Base-by-base conservation (phyloP, 2,888 invertebrate species). In the Trilocha varians region DNA sequence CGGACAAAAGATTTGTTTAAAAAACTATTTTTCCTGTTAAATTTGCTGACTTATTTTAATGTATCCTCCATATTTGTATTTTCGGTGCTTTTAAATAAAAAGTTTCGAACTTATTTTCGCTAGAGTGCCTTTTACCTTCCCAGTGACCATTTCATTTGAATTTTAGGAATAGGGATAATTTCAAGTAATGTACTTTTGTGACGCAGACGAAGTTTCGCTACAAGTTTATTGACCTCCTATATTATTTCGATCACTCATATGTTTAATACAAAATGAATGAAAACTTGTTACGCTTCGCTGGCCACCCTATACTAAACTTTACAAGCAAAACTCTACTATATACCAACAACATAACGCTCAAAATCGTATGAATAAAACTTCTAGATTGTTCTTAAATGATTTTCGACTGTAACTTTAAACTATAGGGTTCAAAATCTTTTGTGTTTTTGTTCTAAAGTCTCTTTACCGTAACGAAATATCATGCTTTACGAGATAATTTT, bases 211-310 rank as follows among this genome's bases (percentile, higher is more conserved):
- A 38, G 38, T 38, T 35, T 38, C 38, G 16, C n/a, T n/a, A n/a
- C 5, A 37, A 56, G 69, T 67, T 66, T 54, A 55, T 57, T 59
- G 61, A 62, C 62, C 69, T 43, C 49, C 46, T 55, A 55, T 49
- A 64, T 62, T 62, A 64, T 58, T 57, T 57, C 53, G 58, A 52
- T 58, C 60, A 54, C 57, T 70, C 70, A 67, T 60, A 73, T 68
- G 68, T 72, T 65, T 57, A 63, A 59, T 59, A 63, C 64, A 58
- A 52, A 61, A 59, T 54, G 61, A 67, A 68, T 66, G 59, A 61
- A 66, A 57, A 58, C 66, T 70, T 68, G 72, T 57, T 48, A 59
- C 59, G 73, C 64, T 60, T 59, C 60, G 74, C 40, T 70, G 57
- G 46, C 41, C 78, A 79, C 79, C 79, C 79, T 64, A 70, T 46